These are phyloP conservation scores for Malurus splendens DNA, from an alignment of 2,797 vertebrate genomes.

Conservation along the genomic window DNA sequence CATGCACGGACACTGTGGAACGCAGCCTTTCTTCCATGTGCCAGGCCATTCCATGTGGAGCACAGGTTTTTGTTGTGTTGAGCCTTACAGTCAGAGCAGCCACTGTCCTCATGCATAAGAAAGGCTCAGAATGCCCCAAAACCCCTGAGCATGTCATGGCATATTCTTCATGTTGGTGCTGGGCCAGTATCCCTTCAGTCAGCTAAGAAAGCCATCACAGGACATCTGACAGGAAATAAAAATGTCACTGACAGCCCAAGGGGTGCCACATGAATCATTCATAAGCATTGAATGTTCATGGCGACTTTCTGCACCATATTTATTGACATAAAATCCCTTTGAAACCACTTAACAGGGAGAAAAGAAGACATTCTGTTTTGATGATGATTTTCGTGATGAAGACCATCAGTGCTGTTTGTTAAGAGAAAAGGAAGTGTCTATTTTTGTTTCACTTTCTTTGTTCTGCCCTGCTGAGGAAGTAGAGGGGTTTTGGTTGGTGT, in stretches of 20 bases:
- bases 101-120: neutral
- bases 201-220: neutral
- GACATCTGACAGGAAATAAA: neutral
- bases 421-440: neutral
- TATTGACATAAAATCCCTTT: neutral
- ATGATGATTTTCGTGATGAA: neutral
- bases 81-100: neutral
- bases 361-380: neutral
- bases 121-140: neutral
- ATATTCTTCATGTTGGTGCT: neutral
- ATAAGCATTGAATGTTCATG: accelerated
- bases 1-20: neutral
- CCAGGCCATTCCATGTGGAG: neutral
- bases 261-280: neutral
- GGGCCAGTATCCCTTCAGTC: neutral
- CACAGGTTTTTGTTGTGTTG: neutral
- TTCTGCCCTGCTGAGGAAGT: neutral
- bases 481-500: neutral
- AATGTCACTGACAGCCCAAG: neutral
- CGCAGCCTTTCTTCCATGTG: neutral
- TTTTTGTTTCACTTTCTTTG: neutral
- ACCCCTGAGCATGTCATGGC: neutral
- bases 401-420: neutral
- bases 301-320: neutral
- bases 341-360: neutral